Evolutionary conservation across 2,888 invertebrate genomes (phyloP).

Genomic region (Macrosoma leucophasiata): DNA sequence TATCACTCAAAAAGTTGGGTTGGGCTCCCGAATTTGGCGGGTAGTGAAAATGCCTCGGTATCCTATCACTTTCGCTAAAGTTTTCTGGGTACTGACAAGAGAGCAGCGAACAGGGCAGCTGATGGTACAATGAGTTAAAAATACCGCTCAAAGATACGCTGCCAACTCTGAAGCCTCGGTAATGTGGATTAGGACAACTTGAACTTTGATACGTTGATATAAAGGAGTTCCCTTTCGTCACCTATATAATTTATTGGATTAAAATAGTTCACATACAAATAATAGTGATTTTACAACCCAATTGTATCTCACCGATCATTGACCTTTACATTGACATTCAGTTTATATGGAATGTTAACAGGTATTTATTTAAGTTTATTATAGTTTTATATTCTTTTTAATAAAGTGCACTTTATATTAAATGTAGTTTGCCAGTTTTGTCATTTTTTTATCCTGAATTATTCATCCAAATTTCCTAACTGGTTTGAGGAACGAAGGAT

Average conservation of each 20-base stretch:
- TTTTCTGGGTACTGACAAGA: conserved; percentile 53
- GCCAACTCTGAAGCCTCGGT: conserved; percentile 61
- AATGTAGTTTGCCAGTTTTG: no score
- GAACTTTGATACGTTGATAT: conserved; percentile 58
- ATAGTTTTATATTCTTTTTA: no score
- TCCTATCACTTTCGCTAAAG: conserved; percentile 64
- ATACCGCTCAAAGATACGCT: conserved; percentile 73
- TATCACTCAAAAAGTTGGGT: conserved; percentile 32
- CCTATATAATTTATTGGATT: background rate
- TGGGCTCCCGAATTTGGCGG: conserved; percentile 26
- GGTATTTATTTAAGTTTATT: no score
- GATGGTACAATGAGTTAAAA: conserved; percentile 73
- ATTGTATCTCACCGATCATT: conserved; percentile 27
- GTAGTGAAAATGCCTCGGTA: conserved; percentile 27
- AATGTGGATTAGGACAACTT: conserved; percentile 59
- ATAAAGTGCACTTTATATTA: no score
- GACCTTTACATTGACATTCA: conserved; percentile 28
- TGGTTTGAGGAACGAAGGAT: no score
- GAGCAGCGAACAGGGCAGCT: conserved; percentile 63
- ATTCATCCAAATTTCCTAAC: no score
- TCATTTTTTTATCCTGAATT: no score
- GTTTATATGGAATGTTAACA: no score
- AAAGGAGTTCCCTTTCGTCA: conserved; percentile 29
- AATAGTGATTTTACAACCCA: conserved; percentile 7
- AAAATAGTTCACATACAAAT: conserved; percentile 1